Percentiles rank a stretch among this genome's conserved stretches.
These are phyloP conservation scores for Echinops telfairi DNA, from an alignment of 2,113 vertebrate genomes.

Conservation along the genomic window DNA sequence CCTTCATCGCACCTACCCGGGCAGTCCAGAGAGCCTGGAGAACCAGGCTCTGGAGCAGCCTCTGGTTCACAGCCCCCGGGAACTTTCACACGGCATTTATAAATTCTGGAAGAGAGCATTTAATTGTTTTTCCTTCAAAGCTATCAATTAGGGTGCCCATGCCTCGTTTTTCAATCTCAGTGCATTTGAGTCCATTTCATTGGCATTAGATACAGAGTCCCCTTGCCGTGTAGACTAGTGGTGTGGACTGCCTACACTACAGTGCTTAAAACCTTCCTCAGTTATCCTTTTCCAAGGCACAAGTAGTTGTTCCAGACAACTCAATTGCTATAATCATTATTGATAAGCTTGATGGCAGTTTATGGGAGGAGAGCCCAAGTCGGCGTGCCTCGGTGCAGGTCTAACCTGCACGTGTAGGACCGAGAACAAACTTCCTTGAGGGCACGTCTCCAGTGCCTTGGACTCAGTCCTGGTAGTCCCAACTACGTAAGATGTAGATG, in stretches of 20 bases:
- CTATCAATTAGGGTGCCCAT: background rate
- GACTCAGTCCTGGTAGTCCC: background rate
- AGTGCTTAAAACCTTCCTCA: background rate
- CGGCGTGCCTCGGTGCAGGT: background rate
- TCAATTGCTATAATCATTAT: background rate
- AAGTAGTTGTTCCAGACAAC: background rate
- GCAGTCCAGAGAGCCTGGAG: background rate
- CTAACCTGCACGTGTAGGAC: background rate
- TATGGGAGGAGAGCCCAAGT: background rate
- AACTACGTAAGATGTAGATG: background rate
- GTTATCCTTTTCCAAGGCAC: background rate
- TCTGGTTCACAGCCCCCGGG: background rate
- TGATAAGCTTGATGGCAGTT: background rate
- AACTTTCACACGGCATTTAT: background rate
- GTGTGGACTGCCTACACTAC: background rate
- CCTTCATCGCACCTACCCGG: background rate
- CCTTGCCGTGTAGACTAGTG: background rate
- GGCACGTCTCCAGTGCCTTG: background rate
- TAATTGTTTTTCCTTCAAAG: background rate
- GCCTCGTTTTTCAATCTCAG: background rate
- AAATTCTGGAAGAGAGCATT: background rate
- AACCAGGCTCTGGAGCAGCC: background rate
- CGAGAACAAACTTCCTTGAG: background rate
- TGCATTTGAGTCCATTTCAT: background rate
- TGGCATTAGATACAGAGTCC: no score